These are phyloP conservation scores for Tiliqua scincoides DNA, from an alignment of 2,113 vertebrate genomes.

Conservation along the genomic window DNA sequence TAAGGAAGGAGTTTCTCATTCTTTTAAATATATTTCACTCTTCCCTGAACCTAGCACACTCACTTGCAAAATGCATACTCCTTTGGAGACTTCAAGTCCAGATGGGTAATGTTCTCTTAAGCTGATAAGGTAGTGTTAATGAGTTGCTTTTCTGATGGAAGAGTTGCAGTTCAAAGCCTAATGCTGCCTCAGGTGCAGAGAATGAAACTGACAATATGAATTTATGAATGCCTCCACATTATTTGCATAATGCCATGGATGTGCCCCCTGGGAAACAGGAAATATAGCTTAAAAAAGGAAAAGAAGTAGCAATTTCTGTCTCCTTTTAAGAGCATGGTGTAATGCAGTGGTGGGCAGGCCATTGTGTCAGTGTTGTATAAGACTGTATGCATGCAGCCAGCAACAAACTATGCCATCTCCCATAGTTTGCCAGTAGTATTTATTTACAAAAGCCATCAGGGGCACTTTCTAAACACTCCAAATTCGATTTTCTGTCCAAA, in stretches of 20 bases:
- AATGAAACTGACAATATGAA: slow-evolving; percentile 33
- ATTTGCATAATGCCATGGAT: slow-evolving; percentile 39
- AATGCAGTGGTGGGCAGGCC: neutral
- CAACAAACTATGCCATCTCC: neutral
- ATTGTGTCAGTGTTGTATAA: neutral
- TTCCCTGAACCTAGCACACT: neutral
- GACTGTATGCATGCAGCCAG: neutral
- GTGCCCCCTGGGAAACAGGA: slow-evolving; percentile 14
- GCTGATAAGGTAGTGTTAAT: slow-evolving; percentile 32
- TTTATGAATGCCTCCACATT: slow-evolving; percentile 19
- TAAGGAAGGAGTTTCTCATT: neutral
- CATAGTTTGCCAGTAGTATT: neutral
- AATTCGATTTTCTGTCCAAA: neutral
- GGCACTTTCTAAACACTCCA: neutral
- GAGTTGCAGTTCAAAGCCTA: slow-evolving; percentile 33
- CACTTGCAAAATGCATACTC: slow-evolving; percentile 12
- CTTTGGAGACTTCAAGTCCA: slow-evolving; percentile 14
- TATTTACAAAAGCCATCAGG: neutral
- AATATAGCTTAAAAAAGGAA: slow-evolving; percentile 17
- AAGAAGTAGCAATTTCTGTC: slow-evolving; percentile 3
- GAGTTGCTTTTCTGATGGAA: slow-evolving; percentile 32
- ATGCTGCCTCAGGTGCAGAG: slow-evolving; percentile 29
- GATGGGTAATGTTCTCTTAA: slow-evolving; percentile 38
- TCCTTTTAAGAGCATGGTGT: slow-evolving; percentile 8
- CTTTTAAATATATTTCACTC: slow-evolving; percentile 4